phyloP scores from a whole-genome alignment of 2,797 vertebrate genomes.

The Cirrhinus molitorella region DNA sequence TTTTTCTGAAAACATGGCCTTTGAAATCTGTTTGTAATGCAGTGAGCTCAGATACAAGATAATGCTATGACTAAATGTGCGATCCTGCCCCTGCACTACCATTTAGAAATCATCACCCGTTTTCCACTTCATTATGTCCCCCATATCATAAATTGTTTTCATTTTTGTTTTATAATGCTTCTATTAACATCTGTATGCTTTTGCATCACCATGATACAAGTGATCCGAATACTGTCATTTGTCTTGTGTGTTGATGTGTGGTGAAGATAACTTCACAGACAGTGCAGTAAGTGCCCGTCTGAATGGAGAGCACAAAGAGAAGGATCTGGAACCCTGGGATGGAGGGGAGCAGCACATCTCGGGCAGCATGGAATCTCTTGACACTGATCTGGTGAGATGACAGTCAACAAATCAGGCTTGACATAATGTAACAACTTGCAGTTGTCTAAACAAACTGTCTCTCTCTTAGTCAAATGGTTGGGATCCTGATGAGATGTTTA shows the following conservation, averaged over 20 bases:
- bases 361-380: conserved; percentile 93
- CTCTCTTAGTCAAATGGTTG: conserved; percentile 98
- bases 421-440: too few relatives aligned
- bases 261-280: conserved; percentile 95
- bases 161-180: neutral
- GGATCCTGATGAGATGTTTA: conserved; percentile 99
- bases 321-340: conserved; percentile 98
- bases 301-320: conserved; percentile 98
- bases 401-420: neutral
- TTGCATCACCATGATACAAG: conserved; percentile 33
- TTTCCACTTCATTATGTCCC: neutral
- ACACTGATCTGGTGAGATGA: conserved; percentile 91
- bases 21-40: conserved; percentile 11
- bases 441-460: too few relatives aligned
- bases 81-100: neutral
- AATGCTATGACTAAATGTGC: neutral
- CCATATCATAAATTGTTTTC: neutral
- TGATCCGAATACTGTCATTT: conserved; percentile 45
- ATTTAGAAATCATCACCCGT: neutral
- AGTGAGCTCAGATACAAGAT: neutral
- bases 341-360: conserved; percentile 88
- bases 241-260: conserved; percentile 50
- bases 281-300: conserved; percentile 89
- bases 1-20: conserved; percentile 35
- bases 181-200: neutral